Conservation (phyloP, 1,140 invertebrate genomes). For the Papilio glaucus region DNA sequence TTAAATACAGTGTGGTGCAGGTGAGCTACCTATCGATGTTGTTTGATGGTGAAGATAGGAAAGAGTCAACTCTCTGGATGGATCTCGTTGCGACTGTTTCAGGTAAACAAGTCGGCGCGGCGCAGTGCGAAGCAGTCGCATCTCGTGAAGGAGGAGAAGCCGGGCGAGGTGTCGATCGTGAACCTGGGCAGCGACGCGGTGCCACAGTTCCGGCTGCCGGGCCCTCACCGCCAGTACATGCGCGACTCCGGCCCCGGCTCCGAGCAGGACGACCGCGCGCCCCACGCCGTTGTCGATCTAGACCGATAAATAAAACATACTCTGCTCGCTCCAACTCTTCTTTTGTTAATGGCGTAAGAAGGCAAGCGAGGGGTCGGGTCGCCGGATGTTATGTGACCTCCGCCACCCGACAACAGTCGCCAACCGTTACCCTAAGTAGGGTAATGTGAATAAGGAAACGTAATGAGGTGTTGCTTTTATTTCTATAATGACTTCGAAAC, state of each 20-base stretch:
- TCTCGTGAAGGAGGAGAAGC: slow-evolving; percentile 55
- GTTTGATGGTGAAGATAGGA: too few relatives aligned
- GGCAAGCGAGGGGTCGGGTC: too few relatives aligned
- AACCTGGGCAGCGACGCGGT: slow-evolving; percentile 53
- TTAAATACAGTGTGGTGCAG: slow-evolving; percentile 47
- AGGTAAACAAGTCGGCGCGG: slow-evolving; percentile 48
- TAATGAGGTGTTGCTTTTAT: too few relatives aligned
- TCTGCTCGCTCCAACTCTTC: not conserved
- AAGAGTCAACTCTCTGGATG: too few relatives aligned
- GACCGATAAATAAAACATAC: slow-evolving; percentile 9
- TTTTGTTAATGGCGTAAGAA: not conserved
- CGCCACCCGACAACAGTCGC: too few relatives aligned
- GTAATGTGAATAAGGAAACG: too few relatives aligned
- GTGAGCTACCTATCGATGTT: slow-evolving; percentile 36
- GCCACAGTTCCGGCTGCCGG: slow-evolving; percentile 54
- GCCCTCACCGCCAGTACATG: slow-evolving; percentile 57
- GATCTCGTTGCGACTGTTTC: slow-evolving; percentile 16
- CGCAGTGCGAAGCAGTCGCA: slow-evolving; percentile 40
- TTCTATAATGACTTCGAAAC: too few relatives aligned
- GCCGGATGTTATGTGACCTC: too few relatives aligned
- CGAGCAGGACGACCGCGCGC: slow-evolving; percentile 31
- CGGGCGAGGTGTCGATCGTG: slow-evolving; percentile 49
- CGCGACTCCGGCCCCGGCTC: slow-evolving; percentile 33
- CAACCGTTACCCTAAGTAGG: too few relatives aligned
- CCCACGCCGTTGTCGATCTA: not conserved